Evolutionary conservation across 1,140 invertebrate species (phyloP), one percentile per base, ranked within the genome.

Genomic region (Drosophila orosa): DNA sequence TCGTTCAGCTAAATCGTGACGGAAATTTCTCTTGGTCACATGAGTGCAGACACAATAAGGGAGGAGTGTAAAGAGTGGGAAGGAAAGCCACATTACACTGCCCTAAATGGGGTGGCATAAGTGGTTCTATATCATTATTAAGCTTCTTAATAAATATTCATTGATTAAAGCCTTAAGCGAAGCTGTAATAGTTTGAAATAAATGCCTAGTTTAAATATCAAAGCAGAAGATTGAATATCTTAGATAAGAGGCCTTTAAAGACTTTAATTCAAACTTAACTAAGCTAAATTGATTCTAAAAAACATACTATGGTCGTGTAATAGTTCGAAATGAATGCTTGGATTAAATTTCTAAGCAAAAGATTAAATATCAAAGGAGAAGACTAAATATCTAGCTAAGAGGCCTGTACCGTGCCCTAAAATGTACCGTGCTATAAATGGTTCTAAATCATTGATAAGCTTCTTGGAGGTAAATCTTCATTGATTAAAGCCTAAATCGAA

Each of bases 21-120:
- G 67, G 74, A 89, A 87, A 87, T 87, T 87, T 87, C 84, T 83
- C 83, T 80, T 87, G 31, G 48, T 68, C 74, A 40, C 47, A 33
- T 31, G 31, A 45, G 25, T 22, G 37, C 27, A 55, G 24, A 59
- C 19, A 33, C 44, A 57, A 25, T 25, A 17, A 50, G 44, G 44
- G 60, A 47, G 45, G n/a, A 17, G 44, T 10, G 35, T 29, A 13
- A n/a, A 52, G 12, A 40, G 42, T 10, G 50, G 29, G n/a, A 27
- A 39, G 42, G 42, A 72, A 72, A 71, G 50, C 24, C 27, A 13
- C 33, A 47, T 58, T 47, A 27, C 22, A n/a, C n/a, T 42, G 73
- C 33, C 47, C 62, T 47, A 67, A 29, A 56, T 56, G 10, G 13
- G 25, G 17, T 37, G 54, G 3, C 24, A 37, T 25, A 9, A 12